phyloP scores from a whole-genome alignment of 2,797 vertebrate species.

The Iguana delicatissima region DNA sequence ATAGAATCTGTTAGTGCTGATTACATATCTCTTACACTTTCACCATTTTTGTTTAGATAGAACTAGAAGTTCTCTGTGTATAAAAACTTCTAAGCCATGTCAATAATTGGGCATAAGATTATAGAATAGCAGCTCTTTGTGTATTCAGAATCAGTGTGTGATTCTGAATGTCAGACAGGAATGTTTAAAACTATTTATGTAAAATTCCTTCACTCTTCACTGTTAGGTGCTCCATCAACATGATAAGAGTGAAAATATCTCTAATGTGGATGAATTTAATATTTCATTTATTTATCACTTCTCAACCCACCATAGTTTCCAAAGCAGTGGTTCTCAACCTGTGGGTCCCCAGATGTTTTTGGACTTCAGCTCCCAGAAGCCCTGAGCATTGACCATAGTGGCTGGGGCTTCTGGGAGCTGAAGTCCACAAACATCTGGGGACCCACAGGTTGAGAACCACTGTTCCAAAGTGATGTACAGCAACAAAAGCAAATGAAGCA shows the following conservation, averaged over 20 bases:
- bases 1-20: background rate
- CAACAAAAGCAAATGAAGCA: too few species aligned
- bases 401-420: too few species aligned
- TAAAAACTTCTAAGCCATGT: background rate
- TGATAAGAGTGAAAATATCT: background rate
- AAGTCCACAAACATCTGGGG: too few species aligned
- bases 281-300: too few species aligned
- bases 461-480: too few species aligned
- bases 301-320: too few species aligned
- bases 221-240: background rate
- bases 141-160: background rate
- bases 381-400: too few species aligned
- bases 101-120: background rate
- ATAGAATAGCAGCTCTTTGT: background rate
- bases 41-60: background rate
- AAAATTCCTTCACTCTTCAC: background rate
- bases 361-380: too few species aligned
- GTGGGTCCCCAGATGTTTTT: too few species aligned
- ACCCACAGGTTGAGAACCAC: too few species aligned
- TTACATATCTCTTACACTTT: background rate
- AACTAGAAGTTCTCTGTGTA: background rate
- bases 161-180: background rate
- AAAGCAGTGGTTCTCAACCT: too few species aligned
- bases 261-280: too few species aligned
- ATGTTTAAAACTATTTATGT: background rate